These are phyloP conservation scores for Sycophaga agraensis DNA, from an alignment of 1,140 invertebrate species.

Conservation along the genomic window DNA sequence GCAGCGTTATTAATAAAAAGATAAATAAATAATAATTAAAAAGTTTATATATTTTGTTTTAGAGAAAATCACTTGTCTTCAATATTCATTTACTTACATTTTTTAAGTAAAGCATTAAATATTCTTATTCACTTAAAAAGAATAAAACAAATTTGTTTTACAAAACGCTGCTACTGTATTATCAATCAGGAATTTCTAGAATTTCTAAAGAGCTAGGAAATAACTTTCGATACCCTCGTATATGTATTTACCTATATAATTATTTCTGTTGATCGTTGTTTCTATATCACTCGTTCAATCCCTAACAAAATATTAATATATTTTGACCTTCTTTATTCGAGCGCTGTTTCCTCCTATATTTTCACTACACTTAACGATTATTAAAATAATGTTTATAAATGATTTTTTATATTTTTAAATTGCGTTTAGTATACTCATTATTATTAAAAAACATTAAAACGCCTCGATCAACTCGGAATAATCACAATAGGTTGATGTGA, in stretches of 20 bases:
- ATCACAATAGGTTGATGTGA: too few relatives aligned
- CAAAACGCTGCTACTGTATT: constrained; percentile 7
- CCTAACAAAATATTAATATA: constrained; percentile 17
- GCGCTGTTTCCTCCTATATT: constrained; percentile 1
- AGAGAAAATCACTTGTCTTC: too few relatives aligned
- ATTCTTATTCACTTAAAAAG: background rate
- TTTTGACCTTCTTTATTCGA: constrained; percentile 30
- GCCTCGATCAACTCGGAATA: too few relatives aligned
- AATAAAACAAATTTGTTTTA: too few relatives aligned
- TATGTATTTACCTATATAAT: constrained; percentile 37
- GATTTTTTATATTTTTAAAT: constrained; percentile 1
- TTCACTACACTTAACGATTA: background rate
- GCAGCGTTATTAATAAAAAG: too few relatives aligned
- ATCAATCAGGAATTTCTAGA: too few relatives aligned
- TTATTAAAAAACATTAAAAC: too few relatives aligned
- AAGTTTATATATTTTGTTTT: too few relatives aligned
- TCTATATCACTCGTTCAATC: constrained; percentile 22
- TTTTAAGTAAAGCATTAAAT: too few relatives aligned
- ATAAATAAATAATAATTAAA: too few relatives aligned
- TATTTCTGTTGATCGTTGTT: constrained; percentile 41
- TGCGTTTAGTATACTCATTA: too few relatives aligned
- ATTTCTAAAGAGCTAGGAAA: background rate
- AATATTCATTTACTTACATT: too few relatives aligned
- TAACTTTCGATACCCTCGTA: constrained; percentile 40
- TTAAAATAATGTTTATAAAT: constrained; percentile 7